Evolutionary conservation across 2,888 invertebrate species (phyloP).

Genomic region (Cactoblastis cactorum): DNA sequence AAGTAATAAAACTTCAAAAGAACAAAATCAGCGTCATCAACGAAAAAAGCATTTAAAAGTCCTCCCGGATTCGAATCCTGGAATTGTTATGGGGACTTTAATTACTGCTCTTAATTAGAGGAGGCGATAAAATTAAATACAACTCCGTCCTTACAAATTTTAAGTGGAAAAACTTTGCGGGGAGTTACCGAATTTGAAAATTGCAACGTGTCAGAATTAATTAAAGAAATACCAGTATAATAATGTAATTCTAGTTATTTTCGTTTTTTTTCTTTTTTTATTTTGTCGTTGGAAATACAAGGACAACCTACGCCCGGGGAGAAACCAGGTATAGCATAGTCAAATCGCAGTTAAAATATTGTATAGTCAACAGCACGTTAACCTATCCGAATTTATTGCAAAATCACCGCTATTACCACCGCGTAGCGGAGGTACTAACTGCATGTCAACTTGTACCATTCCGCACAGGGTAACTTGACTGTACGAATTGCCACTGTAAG

Average conservation of each 20-base stretch:
- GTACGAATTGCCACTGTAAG: too few relatives aligned
- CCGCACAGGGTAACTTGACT: too few relatives aligned
- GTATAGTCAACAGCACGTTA: too few relatives aligned
- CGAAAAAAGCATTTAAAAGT: slow-evolving; percentile 37
- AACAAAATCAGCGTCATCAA: slow-evolving; percentile 2
- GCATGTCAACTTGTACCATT: too few relatives aligned
- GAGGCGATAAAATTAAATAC: slow-evolving; percentile 37
- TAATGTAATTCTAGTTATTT: background rate
- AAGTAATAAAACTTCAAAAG: slow-evolving; percentile 6
- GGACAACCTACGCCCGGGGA: too few relatives aligned
- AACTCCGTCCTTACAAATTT: slow-evolving; percentile 38
- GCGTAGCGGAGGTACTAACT: too few relatives aligned
- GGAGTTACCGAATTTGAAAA: background rate
- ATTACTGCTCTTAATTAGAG: slow-evolving; percentile 33
- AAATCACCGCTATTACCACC: too few relatives aligned
- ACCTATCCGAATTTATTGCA: too few relatives aligned
- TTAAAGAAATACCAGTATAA: background rate
- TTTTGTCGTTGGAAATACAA: too few relatives aligned
- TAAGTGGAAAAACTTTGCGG: slow-evolving; percentile 15
- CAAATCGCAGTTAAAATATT: too few relatives aligned
- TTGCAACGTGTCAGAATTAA: background rate
- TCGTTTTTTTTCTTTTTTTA: background rate
- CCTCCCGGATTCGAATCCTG: slow-evolving; percentile 27
- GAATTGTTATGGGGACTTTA: slow-evolving; percentile 26
- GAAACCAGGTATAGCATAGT: too few relatives aligned